Conservation (phyloP, 2,797 vertebrate species). For the Delichon dasypus region DNA sequence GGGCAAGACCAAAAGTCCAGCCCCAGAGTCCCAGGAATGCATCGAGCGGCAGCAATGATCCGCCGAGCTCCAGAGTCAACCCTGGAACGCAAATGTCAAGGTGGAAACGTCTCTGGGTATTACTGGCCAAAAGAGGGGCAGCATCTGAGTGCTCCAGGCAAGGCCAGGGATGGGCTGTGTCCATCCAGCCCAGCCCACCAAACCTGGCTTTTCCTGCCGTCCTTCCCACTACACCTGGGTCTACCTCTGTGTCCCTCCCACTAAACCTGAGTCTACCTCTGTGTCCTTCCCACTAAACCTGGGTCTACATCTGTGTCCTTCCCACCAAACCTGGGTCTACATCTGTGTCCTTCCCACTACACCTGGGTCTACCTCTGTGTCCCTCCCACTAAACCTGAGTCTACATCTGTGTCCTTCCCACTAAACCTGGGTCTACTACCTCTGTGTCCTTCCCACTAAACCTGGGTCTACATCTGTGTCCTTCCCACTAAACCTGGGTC, state of each 20-base stretch:
- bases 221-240: background rate
- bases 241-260: background rate
- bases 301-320: background rate
- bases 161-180: background rate
- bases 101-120: background rate
- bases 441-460: background rate
- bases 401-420: background rate
- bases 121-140: background rate
- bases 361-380: background rate
- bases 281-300: background rate
- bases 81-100: rapidly evolving
- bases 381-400: background rate
- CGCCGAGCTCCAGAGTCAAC: background rate
- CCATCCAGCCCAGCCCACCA: background rate
- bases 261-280: background rate
- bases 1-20: background rate
- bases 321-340: background rate
- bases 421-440: background rate
- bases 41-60: background rate
- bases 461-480: too few relatives aligned
- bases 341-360: background rate
- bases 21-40: too few relatives aligned
- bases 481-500: too few relatives aligned
- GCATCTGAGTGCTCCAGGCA: background rate
- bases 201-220: background rate